Evolutionary conservation across 2,888 invertebrate species (phyloP).

Genomic region (Ichneumon xanthorius): DNA sequence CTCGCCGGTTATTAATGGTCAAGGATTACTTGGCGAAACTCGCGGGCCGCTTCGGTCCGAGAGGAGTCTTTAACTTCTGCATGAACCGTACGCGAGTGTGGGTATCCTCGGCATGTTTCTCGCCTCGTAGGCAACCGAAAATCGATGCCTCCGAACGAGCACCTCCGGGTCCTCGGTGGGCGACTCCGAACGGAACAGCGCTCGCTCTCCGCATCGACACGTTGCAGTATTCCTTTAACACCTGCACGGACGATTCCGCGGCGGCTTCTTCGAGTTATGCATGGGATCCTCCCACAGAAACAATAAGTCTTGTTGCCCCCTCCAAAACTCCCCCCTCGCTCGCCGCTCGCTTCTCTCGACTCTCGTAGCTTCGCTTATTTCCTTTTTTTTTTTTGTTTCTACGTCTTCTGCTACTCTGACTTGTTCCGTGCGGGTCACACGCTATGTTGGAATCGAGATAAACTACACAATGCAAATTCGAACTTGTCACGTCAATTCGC

Average conservation of each 20-base stretch:
- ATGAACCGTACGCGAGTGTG: neutral
- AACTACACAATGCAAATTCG: neutral
- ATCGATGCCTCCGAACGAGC: conserved; percentile 46
- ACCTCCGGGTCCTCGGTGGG: conserved; percentile 51
- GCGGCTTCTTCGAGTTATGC: conserved; percentile 81
- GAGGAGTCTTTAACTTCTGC: conserved; percentile 38
- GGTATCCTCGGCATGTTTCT: conserved; percentile 23
- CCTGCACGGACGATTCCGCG: conserved; percentile 74
- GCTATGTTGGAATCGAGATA: neutral
- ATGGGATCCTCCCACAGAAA: conserved; percentile 84
- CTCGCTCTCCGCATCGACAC: conserved; percentile 24
- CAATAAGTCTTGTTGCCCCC: conserved; percentile 74
- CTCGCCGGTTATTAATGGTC: conserved; percentile 81
- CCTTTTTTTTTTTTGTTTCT: conserved; percentile 30
- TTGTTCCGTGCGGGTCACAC: neutral
- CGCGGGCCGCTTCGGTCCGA: conserved; percentile 77
- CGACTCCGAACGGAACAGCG: conserved; percentile 12
- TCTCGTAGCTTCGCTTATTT: neutral
- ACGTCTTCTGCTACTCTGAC: neutral
- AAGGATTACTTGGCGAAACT: conserved; percentile 83
- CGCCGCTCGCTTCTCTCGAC: conserved; percentile 1
- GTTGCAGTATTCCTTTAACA: conserved; percentile 80
- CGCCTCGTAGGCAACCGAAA: conserved; percentile 42
- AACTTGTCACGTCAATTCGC: too few species aligned
- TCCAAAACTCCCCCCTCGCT: neutral